Percentiles rank a stretch among this genome's conserved stretches.
These are phyloP conservation scores for Lamprotornis superbus DNA, from an alignment of 2,113 vertebrate species.

Conservation along the genomic window DNA sequence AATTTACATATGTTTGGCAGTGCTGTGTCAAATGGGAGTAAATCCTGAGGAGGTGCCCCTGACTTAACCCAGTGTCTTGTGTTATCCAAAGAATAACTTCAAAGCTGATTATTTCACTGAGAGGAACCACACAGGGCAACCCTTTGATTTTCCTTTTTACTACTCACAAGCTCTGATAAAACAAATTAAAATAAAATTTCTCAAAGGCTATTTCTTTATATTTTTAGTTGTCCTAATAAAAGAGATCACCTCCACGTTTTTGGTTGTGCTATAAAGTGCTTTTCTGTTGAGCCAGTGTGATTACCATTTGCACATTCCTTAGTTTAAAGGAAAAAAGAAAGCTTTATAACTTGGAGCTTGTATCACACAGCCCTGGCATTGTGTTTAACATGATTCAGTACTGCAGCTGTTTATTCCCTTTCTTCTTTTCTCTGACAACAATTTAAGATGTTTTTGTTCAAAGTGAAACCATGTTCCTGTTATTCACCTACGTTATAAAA, in stretches of 20 bases:
- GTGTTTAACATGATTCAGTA: constrained; percentile 34
- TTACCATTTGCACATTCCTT: constrained; percentile 34
- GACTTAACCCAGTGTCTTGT: constrained; percentile 39
- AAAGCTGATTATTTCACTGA: constrained; percentile 73
- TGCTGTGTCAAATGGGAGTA: constrained; percentile 34
- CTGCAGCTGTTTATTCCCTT: constrained; percentile 54
- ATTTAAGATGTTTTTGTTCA: constrained; percentile 39
- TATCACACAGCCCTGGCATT: constrained; percentile 20
- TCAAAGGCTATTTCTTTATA: constrained; percentile 52
- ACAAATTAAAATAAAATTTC: constrained; percentile 67
- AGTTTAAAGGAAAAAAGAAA: constrained; percentile 51
- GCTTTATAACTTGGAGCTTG: constrained; percentile 32
- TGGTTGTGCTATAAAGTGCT: constrained; percentile 16
- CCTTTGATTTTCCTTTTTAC: constrained; percentile 71
- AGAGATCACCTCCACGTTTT: constrained; percentile 31
- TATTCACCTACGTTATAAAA: constrained; percentile 37
- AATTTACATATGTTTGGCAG: constrained; percentile 59
- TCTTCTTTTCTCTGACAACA: constrained; percentile 27
- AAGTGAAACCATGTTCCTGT: constrained; percentile 22
- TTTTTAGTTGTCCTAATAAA: constrained; percentile 59
- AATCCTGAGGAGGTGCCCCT: constrained; percentile 43
- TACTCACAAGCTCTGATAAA: constrained; percentile 55
- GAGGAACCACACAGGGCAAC: constrained; percentile 45
- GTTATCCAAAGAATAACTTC: constrained; percentile 75
- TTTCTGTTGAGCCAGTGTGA: constrained; percentile 12